Conservation (phyloP, 2,113 vertebrate species). For the Protomyctophum bolini region DNA sequence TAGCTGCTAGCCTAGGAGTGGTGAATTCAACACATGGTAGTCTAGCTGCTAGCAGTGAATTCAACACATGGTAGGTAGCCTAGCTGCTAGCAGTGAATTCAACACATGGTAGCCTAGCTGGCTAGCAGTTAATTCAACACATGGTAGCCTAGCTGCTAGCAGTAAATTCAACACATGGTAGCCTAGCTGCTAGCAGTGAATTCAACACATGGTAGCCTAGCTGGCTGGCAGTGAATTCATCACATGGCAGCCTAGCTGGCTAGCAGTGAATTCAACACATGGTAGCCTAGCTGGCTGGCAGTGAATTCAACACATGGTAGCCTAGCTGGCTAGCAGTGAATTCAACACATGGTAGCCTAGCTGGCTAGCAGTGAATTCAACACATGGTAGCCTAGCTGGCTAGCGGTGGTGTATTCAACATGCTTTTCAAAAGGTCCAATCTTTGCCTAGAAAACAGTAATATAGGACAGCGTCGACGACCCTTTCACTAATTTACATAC, state of each 20-base stretch:
- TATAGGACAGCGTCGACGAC: slow-evolving; percentile 60
- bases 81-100: slow-evolving; percentile 60
- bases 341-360: no score
- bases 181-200: no score
- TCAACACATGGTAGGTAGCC: slow-evolving; percentile 57
- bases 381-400: slow-evolving; percentile 61
- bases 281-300: no score
- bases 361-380: not conserved
- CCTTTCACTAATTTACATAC: slow-evolving; percentile 76
- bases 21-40: slow-evolving; percentile 19
- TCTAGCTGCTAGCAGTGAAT: slow-evolving; percentile 65
- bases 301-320: no score
- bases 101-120: slow-evolving; percentile 52
- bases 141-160: not conserved
- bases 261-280: no score
- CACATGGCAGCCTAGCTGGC: no score
- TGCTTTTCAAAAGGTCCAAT: slow-evolving; percentile 74
- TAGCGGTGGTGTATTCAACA: slow-evolving; percentile 78
- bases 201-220: no score
- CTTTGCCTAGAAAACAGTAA: slow-evolving; percentile 72
- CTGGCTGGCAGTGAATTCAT: no score
- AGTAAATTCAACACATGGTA: slow-evolving; percentile 61
- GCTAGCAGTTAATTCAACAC: no score
- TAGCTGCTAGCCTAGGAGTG: not conserved
- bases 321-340: no score